Base-by-base conservation (phyloP, 2,888 invertebrate species). In the Augiades crinisus region DNA sequence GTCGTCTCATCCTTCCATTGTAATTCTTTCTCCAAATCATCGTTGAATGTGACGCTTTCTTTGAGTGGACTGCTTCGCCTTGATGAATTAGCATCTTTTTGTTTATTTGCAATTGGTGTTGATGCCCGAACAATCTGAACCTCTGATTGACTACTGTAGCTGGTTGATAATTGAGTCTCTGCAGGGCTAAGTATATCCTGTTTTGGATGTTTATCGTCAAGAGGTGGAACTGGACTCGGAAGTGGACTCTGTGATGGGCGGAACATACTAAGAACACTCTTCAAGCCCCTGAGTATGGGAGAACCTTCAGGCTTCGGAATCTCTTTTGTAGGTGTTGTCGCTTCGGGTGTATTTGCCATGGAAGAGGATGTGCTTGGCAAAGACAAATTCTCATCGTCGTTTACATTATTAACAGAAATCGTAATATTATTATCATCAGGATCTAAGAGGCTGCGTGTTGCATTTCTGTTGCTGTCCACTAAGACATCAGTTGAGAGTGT, bases 1-100 rank as follows among this genome's bases (percentile, higher is more conserved):
- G 78, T 80, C 13, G 83, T 77, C 51, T 89, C 88, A 70, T 88
- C 82, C 60, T 82, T 83, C 89, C 89, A 89, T 40, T 75, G 71
- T 17, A 89, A 58, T 55, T 89, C 87, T 53, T 70, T 85, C 57
- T 87, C 85, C 16, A 89, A 65, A 58, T 85, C 88, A 47, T 88
- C 82, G 57, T 81, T 85, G 47, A 89, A 89, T 5, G 73, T 70
- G 36, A 88, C 60, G 57, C 81, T 81, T 8, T 87, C 87, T 63
- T 80, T 87, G n/a, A 69, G 67, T 0, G 84, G 82, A 46, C 84
- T 88, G 53, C 59, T 77, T 60, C 73, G 70, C 58, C 75, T 81
- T 1, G 78, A 70, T 1, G 69, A 60, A 56, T 61, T 71, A 1
- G 53, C 24, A 43, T 78, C 78, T 50, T 68, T 78, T 34, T 61